Base-by-base conservation (phyloP, 2,888 invertebrate species). In the Gortyna flavago region DNA sequence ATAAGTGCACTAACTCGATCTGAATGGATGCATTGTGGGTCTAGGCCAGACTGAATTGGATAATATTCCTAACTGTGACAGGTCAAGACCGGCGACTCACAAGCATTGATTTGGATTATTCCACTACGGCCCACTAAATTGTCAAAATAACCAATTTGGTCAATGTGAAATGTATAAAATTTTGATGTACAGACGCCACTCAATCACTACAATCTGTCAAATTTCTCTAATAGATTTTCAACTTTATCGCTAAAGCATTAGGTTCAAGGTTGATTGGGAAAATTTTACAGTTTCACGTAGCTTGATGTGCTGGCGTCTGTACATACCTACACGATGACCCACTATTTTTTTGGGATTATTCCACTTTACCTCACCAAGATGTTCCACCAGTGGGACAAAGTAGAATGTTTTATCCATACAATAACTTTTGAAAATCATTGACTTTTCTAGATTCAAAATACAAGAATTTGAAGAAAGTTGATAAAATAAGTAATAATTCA, bases 1-100 rank as follows among this genome's bases (percentile, higher is more conserved):
- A 21, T 25, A 32, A 57, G 41, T 81, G 81, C 80, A 79, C 41
- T 75, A 64, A 81, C 57, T 65, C 29, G 29, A 18, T 32, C 11
- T 75, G 51, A 75, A 81, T 75, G 51, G 75, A 59, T 35, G 75
- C 75, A 59, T 65, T 81, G 51, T 48, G 25, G 25, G 75, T 69
- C 75, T 64, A 59, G 68, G 67, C 8, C 64, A 65, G 35, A 16
- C 48, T 68, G 25, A 75, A 80, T 81, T 80, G 68, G 48, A 68
- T 81, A 64, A 80, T 41, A 57, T 51, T 75, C 21, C 16, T 66
- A 35, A 48, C 32, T 29, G 48, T 8, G 38, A 57, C 8, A 32
- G 48, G 62, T 25, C 62, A 16, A 25, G 54, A 59, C 9, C 41
- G 29, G 41, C 1, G 16, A 54, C 38, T 80, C 38, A 32, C n/a